A percentile compares a stretch with the other conserved stretches of the same genome.
Evolutionary conservation across 2,797 vertebrate species (phyloP).

Genomic region (Sciurus vulgaris): DNA sequence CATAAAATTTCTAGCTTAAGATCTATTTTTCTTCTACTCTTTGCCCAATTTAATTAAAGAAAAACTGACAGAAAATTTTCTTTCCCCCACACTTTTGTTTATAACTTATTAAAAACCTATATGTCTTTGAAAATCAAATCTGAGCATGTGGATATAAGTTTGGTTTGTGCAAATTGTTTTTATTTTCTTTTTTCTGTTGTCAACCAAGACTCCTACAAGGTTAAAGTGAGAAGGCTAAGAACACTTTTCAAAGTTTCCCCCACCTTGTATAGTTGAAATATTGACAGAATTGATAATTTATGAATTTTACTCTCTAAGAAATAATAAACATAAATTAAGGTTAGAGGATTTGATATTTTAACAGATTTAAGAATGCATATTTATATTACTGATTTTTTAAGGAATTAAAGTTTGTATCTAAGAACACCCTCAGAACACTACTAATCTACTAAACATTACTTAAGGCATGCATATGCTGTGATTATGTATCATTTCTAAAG

Average conservation of each 20-base stretch:
- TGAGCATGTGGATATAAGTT: neutral
- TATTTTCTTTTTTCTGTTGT: neutral
- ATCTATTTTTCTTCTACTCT: neutral
- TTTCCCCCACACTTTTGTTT: neutral
- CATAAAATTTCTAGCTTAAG: neutral
- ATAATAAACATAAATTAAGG: neutral
- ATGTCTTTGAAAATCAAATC: conserved; percentile 37
- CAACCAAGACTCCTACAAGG: neutral
- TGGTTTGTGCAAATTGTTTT: neutral
- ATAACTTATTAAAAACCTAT: neutral
- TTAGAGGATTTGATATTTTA: neutral
- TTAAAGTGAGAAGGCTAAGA: neutral
- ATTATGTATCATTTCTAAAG: neutral
- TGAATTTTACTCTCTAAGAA: conserved; percentile 10
- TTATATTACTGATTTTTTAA: neutral
- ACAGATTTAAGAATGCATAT: neutral
- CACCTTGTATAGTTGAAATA: neutral
- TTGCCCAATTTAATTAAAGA: conserved; percentile 28
- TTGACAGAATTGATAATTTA: neutral
- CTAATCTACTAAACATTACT: neutral
- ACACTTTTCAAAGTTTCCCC: neutral
- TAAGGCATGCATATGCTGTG: neutral
- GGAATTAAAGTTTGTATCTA: neutral
- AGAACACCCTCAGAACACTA: neutral
- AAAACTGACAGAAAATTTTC: neutral